Conservation (phyloP, 1,140 invertebrate genomes). For the Tetramorium parvispinum region DNA sequence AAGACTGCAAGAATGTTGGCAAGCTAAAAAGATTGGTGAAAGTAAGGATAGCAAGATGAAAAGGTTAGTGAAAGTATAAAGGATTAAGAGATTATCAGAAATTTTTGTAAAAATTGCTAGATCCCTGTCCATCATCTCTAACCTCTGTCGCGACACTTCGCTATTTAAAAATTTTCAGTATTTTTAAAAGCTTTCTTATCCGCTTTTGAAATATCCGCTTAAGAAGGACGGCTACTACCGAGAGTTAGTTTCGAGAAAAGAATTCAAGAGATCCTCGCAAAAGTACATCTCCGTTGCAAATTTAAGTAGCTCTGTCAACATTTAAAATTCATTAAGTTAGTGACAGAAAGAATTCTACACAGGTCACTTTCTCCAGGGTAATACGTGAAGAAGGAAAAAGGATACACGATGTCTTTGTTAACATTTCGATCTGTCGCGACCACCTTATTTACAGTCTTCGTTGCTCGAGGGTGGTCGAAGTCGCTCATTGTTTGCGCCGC, state of each 20-base stretch:
- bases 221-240: too few relatives aligned
- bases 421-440: slow-evolving; percentile 21
- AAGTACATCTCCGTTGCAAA: not conserved
- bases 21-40: slow-evolving; percentile 57
- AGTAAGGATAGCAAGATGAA: slow-evolving; percentile 41
- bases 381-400: not conserved
- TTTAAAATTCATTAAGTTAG: not conserved
- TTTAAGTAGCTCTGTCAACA: not conserved
- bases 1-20: slow-evolving; percentile 67
- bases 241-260: not conserved
- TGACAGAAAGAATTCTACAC: not conserved
- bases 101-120: not conserved
- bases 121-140: not conserved
- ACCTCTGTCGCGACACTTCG: not conserved
- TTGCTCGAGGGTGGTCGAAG: slow-evolving; percentile 28
- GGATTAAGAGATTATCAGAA: slow-evolving; percentile 41
- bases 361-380: not conserved
- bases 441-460: slow-evolving; percentile 45
- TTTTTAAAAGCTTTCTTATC: not conserved
- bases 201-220: too few relatives aligned
- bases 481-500: slow-evolving; percentile 47
- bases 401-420: slow-evolving; percentile 15
- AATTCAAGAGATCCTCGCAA: not conserved
- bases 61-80: slow-evolving; percentile 38
- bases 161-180: not conserved